Percentiles rank a stretch among this genome's conserved stretches.
Evolutionary conservation across 2,797 vertebrate species (phyloP).

Genomic region (Alosa sapidissima): DNA sequence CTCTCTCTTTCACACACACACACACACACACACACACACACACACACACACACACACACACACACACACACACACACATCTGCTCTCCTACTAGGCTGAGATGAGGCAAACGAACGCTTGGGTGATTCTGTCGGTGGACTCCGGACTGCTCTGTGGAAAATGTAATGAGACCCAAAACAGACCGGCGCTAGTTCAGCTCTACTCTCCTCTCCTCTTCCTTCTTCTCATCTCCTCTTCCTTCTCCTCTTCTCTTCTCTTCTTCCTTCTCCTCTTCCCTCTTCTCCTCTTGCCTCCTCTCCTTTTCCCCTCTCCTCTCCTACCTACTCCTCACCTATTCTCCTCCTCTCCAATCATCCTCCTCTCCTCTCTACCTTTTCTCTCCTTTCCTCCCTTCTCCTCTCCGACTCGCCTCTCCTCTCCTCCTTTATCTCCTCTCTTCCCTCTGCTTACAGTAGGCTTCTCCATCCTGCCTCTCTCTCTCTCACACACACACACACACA

Average conservation of each 20-base stretch:
- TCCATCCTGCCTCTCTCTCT: not conserved
- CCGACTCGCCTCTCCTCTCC: too few relatives aligned
- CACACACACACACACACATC: not conserved
- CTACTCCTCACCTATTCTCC: too few relatives aligned
- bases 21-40: not conserved
- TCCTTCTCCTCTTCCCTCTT: too few relatives aligned
- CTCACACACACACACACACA: not conserved
- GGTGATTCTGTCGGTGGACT: not conserved
- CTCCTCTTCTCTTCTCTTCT: not conserved
- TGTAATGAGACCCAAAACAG: constrained; percentile 19
- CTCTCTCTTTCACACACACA: not conserved
- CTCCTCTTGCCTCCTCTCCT: too few relatives aligned
- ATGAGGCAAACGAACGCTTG: constrained; percentile 9
- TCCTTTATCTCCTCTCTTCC: not conserved
- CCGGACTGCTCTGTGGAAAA: constrained; percentile 19
- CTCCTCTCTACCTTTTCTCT: too few relatives aligned
- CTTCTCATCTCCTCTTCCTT: not conserved
- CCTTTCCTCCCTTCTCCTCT: too few relatives aligned
- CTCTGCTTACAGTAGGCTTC: not conserved
- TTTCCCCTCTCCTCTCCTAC: too few relatives aligned
- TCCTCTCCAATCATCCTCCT: too few relatives aligned
- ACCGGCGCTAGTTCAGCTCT: not conserved
- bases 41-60: not conserved
- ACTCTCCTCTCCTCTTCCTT: not conserved
- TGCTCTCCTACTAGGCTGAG: not conserved